These are phyloP conservation scores for Saturnia japonica DNA, from an alignment of 2,888 invertebrate species.

Conservation along the genomic window DNA sequence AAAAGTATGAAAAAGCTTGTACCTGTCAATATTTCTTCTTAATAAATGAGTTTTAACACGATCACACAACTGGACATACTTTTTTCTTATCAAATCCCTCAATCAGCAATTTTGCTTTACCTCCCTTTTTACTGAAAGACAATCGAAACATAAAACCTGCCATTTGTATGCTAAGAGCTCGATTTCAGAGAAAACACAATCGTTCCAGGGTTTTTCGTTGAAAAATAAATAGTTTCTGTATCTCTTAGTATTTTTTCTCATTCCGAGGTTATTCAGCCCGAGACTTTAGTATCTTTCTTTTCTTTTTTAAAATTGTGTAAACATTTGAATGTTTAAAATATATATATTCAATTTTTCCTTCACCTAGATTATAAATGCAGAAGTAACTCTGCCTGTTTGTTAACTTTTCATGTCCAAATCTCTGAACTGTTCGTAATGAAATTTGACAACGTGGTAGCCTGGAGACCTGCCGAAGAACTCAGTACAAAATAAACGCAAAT, in stretches of 20 bases:
- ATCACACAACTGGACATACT: neutral
- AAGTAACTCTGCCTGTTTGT: too few species aligned
- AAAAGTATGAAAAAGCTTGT: neutral
- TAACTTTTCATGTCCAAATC: too few species aligned
- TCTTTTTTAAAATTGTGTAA: neutral
- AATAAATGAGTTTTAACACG: neutral
- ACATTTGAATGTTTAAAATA: neutral
- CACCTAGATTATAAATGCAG: too few species aligned
- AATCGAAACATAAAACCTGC: constrained; percentile 16
- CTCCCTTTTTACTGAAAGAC: constrained; percentile 15
- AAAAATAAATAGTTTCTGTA: constrained; percentile 17
- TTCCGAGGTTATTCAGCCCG: constrained; percentile 14
- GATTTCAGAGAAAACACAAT: constrained; percentile 20
- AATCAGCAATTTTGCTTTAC: constrained; percentile 8
- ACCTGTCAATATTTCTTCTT: neutral
- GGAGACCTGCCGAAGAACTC: too few species aligned
- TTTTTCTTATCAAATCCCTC: constrained; percentile 7
- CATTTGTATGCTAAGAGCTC: constrained; percentile 23
- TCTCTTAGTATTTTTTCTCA: constrained; percentile 12
- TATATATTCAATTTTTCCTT: too few species aligned
- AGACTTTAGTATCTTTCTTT: neutral
- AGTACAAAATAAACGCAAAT: neutral
- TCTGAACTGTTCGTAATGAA: too few species aligned
- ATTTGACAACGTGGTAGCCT: too few species aligned
- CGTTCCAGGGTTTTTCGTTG: constrained; percentile 16